A percentile compares a stretch with the other conserved stretches of the same genome.
phyloP scores from a whole-genome alignment of 1,140 invertebrate species.

The Palaemon carinicauda region DNA sequence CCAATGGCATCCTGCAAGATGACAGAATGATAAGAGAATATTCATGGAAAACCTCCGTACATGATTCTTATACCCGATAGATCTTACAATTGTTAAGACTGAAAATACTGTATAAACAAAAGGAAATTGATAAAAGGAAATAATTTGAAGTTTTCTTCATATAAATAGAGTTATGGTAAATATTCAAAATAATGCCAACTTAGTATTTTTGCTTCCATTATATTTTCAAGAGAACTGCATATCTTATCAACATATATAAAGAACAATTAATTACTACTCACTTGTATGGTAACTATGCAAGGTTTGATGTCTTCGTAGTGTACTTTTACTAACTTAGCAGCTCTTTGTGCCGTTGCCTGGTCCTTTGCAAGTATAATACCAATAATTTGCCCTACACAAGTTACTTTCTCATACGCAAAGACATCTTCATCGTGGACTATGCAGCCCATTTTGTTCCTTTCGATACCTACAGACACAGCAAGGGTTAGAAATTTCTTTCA shows the following conservation, averaged over 20 bases:
- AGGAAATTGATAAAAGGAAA: too few species aligned
- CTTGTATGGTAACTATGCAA: constrained; percentile 71
- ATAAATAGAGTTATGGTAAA: too few species aligned
- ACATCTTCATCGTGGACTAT: constrained; percentile 69
- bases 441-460: constrained; percentile 73
- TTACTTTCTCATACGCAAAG: constrained; percentile 53
- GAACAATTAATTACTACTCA: neutral
- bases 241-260: too few species aligned
- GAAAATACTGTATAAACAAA: too few species aligned
- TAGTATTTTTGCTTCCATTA: too few species aligned
- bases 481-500: too few species aligned
- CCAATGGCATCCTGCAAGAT: constrained; percentile 74
- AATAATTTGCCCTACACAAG: constrained; percentile 74
- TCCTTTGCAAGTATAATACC: constrained; percentile 76
- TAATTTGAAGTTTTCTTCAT: too few species aligned
- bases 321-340: constrained; percentile 74
- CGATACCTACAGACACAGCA: constrained; percentile 24
- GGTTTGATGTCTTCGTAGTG: constrained; percentile 69
- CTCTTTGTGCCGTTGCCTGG: constrained; percentile 71
- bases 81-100: too few species aligned
- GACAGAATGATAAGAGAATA: constrained; percentile 51
- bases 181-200: too few species aligned
- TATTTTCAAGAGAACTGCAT: too few species aligned
- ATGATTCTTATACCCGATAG: too few species aligned
- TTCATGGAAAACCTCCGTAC: too few species aligned